These are phyloP conservation scores for Caprella mutica DNA, from an alignment of 2,888 invertebrate species.

Conservation along the genomic window DNA sequence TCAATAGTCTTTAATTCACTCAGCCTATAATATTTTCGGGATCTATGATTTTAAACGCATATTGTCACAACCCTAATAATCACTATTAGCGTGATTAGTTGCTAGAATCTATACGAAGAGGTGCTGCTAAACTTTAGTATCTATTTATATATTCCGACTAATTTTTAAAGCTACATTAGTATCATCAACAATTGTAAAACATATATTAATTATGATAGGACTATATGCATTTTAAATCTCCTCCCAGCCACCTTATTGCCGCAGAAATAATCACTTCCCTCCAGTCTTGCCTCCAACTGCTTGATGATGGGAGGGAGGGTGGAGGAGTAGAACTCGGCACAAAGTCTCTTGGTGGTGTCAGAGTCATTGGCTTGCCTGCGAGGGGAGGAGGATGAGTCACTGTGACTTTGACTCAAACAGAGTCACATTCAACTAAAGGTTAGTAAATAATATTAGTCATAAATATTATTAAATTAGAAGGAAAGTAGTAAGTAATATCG, in stretches of 20 bases:
- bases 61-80: too few species aligned
- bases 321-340: conserved; percentile 27
- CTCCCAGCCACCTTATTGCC: conserved; percentile 25
- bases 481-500: background rate
- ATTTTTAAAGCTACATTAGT: too few species aligned
- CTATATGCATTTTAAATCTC: too few species aligned
- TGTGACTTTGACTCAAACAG: background rate
- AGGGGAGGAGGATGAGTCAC: background rate
- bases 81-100: too few species aligned
- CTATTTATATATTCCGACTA: too few species aligned
- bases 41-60: too few species aligned
- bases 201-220: too few species aligned
- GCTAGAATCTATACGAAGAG: too few species aligned
- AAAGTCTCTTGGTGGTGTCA: conserved; percentile 25
- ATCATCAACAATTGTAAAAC: too few species aligned
- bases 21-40: too few species aligned
- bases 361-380: conserved; percentile 16
- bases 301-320: conserved; percentile 25
- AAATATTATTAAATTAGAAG: background rate
- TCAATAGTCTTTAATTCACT: too few species aligned
- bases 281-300: conserved; percentile 26
- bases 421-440: background rate
- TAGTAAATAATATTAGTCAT: background rate
- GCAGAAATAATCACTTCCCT: conserved; percentile 27
- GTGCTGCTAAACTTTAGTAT: too few species aligned